These are phyloP conservation scores for Lydus trimaculatus DNA, from an alignment of 2,888 invertebrate species.

Conservation along the genomic window DNA sequence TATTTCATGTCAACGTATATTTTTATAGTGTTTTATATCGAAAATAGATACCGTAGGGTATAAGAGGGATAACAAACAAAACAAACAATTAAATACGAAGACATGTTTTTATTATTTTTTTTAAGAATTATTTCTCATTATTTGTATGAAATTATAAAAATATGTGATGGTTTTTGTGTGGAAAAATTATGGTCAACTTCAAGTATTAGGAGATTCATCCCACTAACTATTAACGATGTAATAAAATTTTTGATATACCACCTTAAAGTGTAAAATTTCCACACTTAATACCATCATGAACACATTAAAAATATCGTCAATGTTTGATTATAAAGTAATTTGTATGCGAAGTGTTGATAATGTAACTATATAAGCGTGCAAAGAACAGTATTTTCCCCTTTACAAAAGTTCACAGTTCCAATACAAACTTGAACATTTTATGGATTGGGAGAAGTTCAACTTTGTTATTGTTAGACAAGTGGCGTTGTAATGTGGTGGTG, in stretches of 20 bases:
- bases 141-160: not conserved
- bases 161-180: not conserved
- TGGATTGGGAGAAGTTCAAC: conserved; percentile 41
- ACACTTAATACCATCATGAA: not conserved
- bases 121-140: not conserved
- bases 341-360: conserved; percentile 23
- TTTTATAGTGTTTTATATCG: not conserved
- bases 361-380: conserved; percentile 1
- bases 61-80: not conserved
- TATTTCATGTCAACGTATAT: conserved; percentile 5
- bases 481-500: conserved; percentile 8
- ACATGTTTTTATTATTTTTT: not conserved
- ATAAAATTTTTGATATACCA: not conserved
- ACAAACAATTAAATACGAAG: not conserved
- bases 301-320: conserved; percentile 28
- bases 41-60: not conserved
- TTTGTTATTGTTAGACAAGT: conserved; percentile 26
- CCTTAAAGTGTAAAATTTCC: not conserved
- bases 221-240: not conserved
- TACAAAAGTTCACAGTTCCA: conserved; percentile 21
- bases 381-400: not conserved
- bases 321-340: conserved; percentile 25
- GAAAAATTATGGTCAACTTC: not conserved
- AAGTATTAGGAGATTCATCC: not conserved
- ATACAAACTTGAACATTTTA: conserved; percentile 42